Evolutionary conservation across 2,113 vertebrate species (phyloP).

Genomic region (Amblyopsis rosae): DNA sequence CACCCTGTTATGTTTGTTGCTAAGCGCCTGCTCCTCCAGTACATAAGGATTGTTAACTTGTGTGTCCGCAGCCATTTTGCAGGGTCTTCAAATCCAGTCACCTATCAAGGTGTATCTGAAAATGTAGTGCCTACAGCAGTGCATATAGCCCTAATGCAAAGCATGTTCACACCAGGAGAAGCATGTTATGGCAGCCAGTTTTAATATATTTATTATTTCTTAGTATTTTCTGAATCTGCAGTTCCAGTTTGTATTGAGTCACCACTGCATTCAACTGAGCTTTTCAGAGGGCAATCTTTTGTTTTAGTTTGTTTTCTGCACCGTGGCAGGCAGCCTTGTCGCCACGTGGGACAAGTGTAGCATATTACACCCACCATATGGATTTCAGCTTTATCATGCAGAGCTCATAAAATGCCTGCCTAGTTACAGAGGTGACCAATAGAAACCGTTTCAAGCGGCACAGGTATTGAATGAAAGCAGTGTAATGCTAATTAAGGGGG

Average conservation of each 20-base stretch:
- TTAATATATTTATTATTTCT: no score
- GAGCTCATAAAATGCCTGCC: constrained; percentile 61
- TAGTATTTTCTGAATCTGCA: no score
- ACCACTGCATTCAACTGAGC: constrained; percentile 44
- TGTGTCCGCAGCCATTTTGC: no score
- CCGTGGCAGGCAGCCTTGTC: constrained; percentile 48
- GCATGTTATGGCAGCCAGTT: no score
- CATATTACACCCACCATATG: constrained; percentile 59
- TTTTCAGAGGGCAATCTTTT: constrained; percentile 47
- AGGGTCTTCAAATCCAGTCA: no score
- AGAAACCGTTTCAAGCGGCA: constrained; percentile 43
- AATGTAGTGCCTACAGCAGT: no score
- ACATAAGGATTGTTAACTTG: no score
- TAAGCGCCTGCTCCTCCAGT: no score
- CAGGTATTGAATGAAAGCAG: constrained; percentile 7
- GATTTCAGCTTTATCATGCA: constrained; percentile 41
- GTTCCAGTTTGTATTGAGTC: background rate
- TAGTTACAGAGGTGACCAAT: constrained; percentile 50
- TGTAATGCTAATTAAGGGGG: constrained; percentile 11
- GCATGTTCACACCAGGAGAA: no score
- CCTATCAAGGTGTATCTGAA: no score
- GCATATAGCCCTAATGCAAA: no score
- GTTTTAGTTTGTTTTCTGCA: constrained; percentile 51
- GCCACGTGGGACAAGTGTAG: constrained; percentile 48
- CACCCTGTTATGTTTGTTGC: no score